Evolutionary conservation across 2,797 vertebrate genomes (phyloP).

Genomic region (Clarias fuscus): DNA sequence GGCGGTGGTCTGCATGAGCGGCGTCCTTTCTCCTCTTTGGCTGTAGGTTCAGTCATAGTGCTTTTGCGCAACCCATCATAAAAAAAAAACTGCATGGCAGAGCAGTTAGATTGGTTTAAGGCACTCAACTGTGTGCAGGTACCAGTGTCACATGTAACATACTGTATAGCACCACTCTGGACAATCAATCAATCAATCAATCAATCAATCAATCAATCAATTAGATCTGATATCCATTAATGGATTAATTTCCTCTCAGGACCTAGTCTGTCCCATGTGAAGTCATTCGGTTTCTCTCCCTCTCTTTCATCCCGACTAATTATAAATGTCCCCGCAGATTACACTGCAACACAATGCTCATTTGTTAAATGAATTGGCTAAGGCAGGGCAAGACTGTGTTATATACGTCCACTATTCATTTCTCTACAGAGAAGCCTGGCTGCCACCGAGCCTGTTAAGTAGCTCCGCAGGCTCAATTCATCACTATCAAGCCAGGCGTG

Average conservation of each 20-base stretch:
- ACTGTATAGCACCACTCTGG: not conserved
- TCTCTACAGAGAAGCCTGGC: constrained; percentile 46
- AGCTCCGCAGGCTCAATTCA: constrained; percentile 37
- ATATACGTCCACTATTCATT: constrained; percentile 50
- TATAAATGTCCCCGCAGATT: constrained; percentile 49
- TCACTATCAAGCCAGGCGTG: constrained; percentile 36
- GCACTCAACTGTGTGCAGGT: not conserved
- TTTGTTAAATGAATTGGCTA: constrained; percentile 51
- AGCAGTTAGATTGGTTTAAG: not conserved
- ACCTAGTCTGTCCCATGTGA: not conserved
- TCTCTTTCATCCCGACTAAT: constrained; percentile 37
- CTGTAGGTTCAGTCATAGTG: not conserved
- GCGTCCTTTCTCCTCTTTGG: constrained; percentile 17
- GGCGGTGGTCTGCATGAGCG: constrained; percentile 25
- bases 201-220: not conserved
- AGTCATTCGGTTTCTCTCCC: not conserved
- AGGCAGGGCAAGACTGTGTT: constrained; percentile 42
- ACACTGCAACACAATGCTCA: constrained; percentile 50
- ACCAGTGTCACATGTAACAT: not conserved
- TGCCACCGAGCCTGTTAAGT: constrained; percentile 48
- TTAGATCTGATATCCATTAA: not conserved
- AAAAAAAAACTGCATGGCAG: not conserved
- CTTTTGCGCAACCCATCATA: not conserved
- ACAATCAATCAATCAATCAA: not conserved
- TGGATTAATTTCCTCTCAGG: not conserved